Base-by-base conservation (phyloP, 2,888 invertebrate genomes). In the Ormia ochracea region DNA sequence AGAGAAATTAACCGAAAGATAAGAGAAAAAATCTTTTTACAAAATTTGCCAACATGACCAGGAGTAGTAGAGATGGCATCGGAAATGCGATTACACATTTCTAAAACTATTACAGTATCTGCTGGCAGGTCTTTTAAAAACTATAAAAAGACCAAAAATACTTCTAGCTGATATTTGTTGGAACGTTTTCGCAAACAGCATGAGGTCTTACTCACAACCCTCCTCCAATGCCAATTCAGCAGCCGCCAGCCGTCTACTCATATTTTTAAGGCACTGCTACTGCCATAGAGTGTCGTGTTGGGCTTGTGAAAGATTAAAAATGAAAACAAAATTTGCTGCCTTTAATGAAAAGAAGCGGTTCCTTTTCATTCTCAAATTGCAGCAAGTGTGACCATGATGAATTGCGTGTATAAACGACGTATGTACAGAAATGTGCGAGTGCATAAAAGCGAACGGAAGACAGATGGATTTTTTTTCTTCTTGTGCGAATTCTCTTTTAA, bases 341-440 rank as follows among this genome's bases (percentile, higher is more conserved):
- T 65, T 52, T 19, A 28, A n/a, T 50, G 19, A 21, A 50, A 19
- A 50, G n/a, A 50, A 56, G 68, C 68, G 68, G 75, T 76, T 68
- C 21, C 66, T 61, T 75, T 68, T 75, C 41, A 66, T 59, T 54
- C 61, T 52, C 61, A 61, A 41, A 43, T 33, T 69, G 73, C 70
- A 61, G 65, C 75, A 75, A 80, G 79, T 80, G 79, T 72, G 79
- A 80, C 79, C 79, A 80, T 75, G 79, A 75, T 70, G 75, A 75
- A 80, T 80, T 68, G 54, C 61, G 54, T 54, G 68, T 54, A 52
- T 54, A 17, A 19, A 14, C 17, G 10, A 45, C 48, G 68, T 54
- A 52, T 54, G 23, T 26, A 14, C 17, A n/a, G 36, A 28, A 38
- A 50, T 31, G 19, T n/a, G n/a, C n/a, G n/a, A n/a, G n/a, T n/a